Evolutionary conservation across 1,140 invertebrate species (phyloP), one percentile per base, ranked within the genome.

Genomic region (Caerostris extrusa): DNA sequence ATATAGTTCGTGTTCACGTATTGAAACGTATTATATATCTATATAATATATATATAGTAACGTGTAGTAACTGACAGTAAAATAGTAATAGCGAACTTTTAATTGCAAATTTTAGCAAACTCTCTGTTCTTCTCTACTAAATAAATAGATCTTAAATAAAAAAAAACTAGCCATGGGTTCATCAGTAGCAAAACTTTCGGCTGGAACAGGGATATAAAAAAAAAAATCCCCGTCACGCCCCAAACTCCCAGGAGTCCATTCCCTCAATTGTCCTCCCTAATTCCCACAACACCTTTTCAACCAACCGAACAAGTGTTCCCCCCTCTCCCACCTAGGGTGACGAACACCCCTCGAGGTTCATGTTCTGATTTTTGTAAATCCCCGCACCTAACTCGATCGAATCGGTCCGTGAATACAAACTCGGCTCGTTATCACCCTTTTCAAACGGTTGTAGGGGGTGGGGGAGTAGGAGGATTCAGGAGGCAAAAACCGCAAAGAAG

Each of bases 331-430:
- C 34, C 34, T 34, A 34, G 10, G 19, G 34, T 77, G 71, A 77
- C 34, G 34, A 12, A 53, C 61, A 14, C 61, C 61, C 10, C 61
- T n/a, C 19, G 53, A 8, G 50, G 71, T 77, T 77, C 71, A 77
- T 77, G 71, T 77, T 77, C 71, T 77, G 71, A 77, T 77, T 77
- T n/a, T 77, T 77, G 71, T 77, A 77, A 77, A 77, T 77, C 71
- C 71, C 71, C 71, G 71, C 71, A 50, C 71, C 71, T 77, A 77
- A 77, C 71, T 77, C 71, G 61, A 67, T 67, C 14, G 61, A 10
- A 17, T 67, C 61, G 71, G 34, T 10, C 34, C 8, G 10, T 77
- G 71, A 77, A 77, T 77, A 77, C 71, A 77, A 77, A 77, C 71
- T 77, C 19, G 3, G 34, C 71, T 77, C 71, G 71, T 77, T 77